phyloP scores from a whole-genome alignment of 2,888 invertebrate species.

The Polylopha cassiicola region DNA sequence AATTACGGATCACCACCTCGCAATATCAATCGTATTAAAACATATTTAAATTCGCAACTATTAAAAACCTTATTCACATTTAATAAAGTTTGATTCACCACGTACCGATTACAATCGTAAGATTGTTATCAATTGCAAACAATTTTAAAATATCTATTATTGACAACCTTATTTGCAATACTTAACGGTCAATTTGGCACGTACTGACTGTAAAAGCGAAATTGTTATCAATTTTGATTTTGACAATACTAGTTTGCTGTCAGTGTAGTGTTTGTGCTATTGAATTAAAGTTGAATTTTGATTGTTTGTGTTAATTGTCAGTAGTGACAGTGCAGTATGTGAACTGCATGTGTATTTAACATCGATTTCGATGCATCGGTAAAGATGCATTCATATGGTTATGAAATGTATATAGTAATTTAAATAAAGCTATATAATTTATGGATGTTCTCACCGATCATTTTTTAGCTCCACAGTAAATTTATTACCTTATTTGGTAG shows the following conservation, averaged over 20 bases:
- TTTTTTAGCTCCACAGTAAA: too few relatives aligned
- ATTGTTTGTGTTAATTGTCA: neutral
- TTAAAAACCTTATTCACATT: neutral
- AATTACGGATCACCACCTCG: conserved; percentile 43
- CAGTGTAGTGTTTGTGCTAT: neutral
- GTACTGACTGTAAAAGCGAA: too few relatives aligned
- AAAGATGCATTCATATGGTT: conserved; percentile 4
- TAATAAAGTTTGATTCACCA: neutral
- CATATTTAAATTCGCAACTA: conserved; percentile 24
- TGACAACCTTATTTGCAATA: too few relatives aligned
- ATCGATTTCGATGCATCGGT: conserved; percentile 10
- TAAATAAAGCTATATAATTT: too few relatives aligned
- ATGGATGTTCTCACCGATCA: too few relatives aligned
- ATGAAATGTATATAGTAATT: too few relatives aligned
- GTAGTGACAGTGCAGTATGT: conserved; percentile 2
- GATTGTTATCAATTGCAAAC: too few relatives aligned
- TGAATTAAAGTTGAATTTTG: conserved; percentile 4
- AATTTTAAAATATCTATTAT: too few relatives aligned
- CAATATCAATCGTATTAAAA: conserved; percentile 39
- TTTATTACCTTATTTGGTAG: too few relatives aligned
- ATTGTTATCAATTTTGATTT: conserved; percentile 16
- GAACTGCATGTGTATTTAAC: conserved; percentile 20
- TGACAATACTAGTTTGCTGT: neutral
- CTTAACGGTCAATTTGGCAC: neutral
- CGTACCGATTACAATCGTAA: too few relatives aligned